These are phyloP conservation scores for Austrolebias charrua DNA, from an alignment of 2,797 vertebrate species.

Conservation along the genomic window DNA sequence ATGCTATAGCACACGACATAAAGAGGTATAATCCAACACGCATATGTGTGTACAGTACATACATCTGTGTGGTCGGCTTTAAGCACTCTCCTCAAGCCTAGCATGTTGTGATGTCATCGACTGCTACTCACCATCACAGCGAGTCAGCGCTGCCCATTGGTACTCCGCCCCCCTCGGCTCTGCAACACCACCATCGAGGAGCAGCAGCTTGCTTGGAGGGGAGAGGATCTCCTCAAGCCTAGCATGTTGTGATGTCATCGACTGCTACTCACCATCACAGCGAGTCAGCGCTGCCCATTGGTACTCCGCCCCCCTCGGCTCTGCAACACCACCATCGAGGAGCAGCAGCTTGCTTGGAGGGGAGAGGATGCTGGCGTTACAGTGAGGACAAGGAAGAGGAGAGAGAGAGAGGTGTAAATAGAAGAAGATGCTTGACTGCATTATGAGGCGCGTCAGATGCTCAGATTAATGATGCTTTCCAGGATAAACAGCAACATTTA, in stretches of 20 bases:
- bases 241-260: constrained; percentile 71
- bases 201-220: constrained; percentile 56
- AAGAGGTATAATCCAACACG: constrained; percentile 8
- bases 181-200: constrained; percentile 55
- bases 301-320: constrained; percentile 57
- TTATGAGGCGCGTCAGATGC: constrained; percentile 38
- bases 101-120: constrained; percentile 72
- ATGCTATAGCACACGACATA: constrained; percentile 19
- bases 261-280: constrained; percentile 64
- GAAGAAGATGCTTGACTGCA: constrained; percentile 30
- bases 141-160: constrained; percentile 63
- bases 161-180: constrained; percentile 56
- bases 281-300: constrained; percentile 64
- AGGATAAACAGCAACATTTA: constrained; percentile 45
- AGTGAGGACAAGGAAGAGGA: constrained; percentile 24
- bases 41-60: constrained; percentile 9
- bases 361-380: constrained; percentile 54
- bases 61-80: constrained; percentile 12
- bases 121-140: constrained; percentile 65
- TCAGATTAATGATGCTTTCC: constrained; percentile 33
- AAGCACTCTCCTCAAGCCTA: constrained; percentile 42
- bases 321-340: constrained; percentile 54
- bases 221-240: constrained; percentile 58
- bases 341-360: constrained; percentile 58
- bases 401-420: constrained; percentile 22